Conservation (phyloP, 2,797 vertebrate species). For the Hydrocynus forskahlii region DNA sequence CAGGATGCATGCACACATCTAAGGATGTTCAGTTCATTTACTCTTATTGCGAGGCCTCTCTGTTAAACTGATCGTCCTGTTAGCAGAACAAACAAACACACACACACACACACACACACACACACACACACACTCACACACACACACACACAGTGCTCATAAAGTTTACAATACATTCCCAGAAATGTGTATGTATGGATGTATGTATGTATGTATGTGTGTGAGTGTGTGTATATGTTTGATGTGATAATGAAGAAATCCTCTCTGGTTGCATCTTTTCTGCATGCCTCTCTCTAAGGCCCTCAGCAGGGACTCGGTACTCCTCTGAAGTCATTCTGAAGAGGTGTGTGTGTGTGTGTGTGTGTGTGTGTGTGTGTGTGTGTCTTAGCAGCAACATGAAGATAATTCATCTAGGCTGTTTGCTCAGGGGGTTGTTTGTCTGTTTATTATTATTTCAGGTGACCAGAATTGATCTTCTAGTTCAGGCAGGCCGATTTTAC, state of each 20-base stretch:
- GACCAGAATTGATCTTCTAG: background rate
- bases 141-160: background rate
- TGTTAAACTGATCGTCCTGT: too few species aligned
- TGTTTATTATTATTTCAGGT: background rate
- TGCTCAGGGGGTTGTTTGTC: background rate
- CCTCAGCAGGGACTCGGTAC: background rate
- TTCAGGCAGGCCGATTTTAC: background rate
- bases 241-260: conserved; percentile 9
- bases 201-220: too few species aligned
- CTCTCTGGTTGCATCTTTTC: background rate
- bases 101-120: too few species aligned
- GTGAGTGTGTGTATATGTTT: background rate
- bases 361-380: conserved; percentile 16
- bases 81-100: too few species aligned
- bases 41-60: too few species aligned
- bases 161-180: too few species aligned
- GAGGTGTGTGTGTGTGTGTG: conserved; percentile 4
- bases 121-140: too few species aligned
- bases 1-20: too few species aligned
- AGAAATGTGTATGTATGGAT: background rate
- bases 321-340: conserved; percentile 8
- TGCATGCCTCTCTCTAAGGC: background rate
- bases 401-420: background rate
- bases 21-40: too few species aligned
- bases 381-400: background rate